Evolutionary conservation across 2,797 vertebrate species (phyloP).

Genomic region (Mallotus villosus): DNA sequence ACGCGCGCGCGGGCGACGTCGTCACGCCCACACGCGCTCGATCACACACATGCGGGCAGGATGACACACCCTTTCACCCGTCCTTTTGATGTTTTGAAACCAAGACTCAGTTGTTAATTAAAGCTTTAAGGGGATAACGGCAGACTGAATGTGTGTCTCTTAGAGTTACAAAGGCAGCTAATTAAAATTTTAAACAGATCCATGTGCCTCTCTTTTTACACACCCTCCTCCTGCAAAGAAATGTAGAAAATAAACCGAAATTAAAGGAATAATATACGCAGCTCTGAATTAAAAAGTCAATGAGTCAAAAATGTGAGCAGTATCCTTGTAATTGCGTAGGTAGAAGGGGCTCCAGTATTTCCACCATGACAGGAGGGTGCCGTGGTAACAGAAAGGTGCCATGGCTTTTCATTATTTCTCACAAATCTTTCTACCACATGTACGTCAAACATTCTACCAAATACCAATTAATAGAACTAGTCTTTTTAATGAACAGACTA

Average conservation of each 20-base stretch:
- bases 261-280: conserved; percentile 21
- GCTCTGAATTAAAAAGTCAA: background rate
- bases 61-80: conserved; percentile 28
- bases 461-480: too few relatives aligned
- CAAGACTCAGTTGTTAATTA: conserved; percentile 77
- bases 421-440: too few relatives aligned
- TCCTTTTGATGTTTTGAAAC: conserved; percentile 74
- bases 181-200: conserved; percentile 79
- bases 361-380: too few relatives aligned
- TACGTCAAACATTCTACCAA: too few relatives aligned
- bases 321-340: background rate
- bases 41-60: background rate
- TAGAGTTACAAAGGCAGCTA: conserved; percentile 72
- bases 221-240: conserved; percentile 58
- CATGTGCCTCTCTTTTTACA: conserved; percentile 51
- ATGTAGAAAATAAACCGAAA: conserved; percentile 58
- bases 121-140: conserved; percentile 77
- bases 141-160: conserved; percentile 71
- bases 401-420: too few relatives aligned
- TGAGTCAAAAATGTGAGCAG: background rate
- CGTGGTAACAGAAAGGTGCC: too few relatives aligned
- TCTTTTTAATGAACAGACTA: too few relatives aligned
- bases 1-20: conserved; percentile 10
- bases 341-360: too few relatives aligned
- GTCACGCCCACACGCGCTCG: conserved; percentile 24